A percentile compares a stretch with the other conserved stretches of the same genome.
Conservation (phyloP, 2,113 vertebrate genomes). For the Thermophis baileyi region DNA sequence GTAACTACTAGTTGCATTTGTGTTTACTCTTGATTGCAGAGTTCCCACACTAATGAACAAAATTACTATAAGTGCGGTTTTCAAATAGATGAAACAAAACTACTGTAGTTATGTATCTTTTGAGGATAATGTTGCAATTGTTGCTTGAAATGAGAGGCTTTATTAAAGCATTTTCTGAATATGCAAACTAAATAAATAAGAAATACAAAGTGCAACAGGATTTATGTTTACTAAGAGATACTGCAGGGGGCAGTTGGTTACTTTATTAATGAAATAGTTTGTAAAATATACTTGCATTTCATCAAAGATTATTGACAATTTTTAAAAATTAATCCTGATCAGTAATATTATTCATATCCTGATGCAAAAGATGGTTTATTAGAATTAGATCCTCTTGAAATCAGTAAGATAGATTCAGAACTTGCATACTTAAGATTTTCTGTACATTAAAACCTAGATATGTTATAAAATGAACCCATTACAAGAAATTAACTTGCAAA, state of each 20-base stretch:
- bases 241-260: neutral
- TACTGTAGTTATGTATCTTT: neutral
- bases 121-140: neutral
- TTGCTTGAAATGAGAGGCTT: neutral
- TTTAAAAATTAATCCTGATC: neutral
- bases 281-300: neutral
- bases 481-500: slow-evolving; percentile 30
- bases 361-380: neutral
- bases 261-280: neutral
- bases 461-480: slow-evolving; percentile 31
- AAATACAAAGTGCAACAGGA: neutral
- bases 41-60: neutral
- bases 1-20: neutral
- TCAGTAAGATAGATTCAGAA: neutral
- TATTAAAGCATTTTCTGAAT: neutral
- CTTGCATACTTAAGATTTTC: neutral
- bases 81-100: neutral
- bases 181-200: neutral
- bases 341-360: neutral
- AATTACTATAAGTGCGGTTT: neutral
- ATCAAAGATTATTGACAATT: neutral
- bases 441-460: neutral
- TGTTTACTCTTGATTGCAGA: neutral
- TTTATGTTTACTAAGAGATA: neutral
- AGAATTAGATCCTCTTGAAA: neutral